Conservation (phyloP, 2,113 vertebrate genomes). For the Pelusios castaneus region DNA sequence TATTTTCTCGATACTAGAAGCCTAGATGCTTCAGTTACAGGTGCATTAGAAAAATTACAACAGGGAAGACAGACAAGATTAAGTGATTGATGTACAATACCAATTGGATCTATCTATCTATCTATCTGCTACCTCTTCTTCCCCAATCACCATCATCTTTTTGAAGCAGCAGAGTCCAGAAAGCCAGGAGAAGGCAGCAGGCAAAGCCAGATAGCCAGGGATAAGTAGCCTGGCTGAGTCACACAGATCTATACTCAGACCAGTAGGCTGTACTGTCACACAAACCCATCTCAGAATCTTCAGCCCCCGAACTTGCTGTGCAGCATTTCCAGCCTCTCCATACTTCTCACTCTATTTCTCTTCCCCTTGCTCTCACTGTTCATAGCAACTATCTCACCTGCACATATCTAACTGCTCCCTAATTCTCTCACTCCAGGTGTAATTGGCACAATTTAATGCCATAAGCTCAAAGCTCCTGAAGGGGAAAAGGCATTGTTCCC, state of each 20-base stretch:
- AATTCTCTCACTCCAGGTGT: not conserved
- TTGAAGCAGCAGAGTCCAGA: not conserved
- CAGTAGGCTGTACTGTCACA: not conserved
- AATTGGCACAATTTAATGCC: not conserved
- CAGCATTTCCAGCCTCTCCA: not conserved
- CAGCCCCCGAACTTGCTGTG: not conserved
- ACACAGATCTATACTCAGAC: not conserved
- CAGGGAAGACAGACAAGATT: not conserved
- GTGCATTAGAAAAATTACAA: not conserved
- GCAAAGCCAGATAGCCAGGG: not conserved
- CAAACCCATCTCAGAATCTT: not conserved
- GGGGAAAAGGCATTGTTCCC: not conserved
- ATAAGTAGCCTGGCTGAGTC: not conserved
- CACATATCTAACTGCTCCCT: rapidly evolving
- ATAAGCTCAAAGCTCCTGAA: rapidly evolving
- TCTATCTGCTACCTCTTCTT: not conserved
- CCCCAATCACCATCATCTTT: not conserved
- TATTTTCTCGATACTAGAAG: not conserved
- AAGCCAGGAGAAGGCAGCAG: not conserved
- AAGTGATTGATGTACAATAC: not conserved
- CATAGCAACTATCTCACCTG: rapidly evolving
- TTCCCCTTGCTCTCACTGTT: not conserved
- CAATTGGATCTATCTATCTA: not conserved
- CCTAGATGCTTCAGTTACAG: not conserved
- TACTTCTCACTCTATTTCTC: rapidly evolving